These are phyloP conservation scores for Pteropus rufus DNA, from an alignment of 2,797 vertebrate species.

Conservation along the genomic window DNA sequence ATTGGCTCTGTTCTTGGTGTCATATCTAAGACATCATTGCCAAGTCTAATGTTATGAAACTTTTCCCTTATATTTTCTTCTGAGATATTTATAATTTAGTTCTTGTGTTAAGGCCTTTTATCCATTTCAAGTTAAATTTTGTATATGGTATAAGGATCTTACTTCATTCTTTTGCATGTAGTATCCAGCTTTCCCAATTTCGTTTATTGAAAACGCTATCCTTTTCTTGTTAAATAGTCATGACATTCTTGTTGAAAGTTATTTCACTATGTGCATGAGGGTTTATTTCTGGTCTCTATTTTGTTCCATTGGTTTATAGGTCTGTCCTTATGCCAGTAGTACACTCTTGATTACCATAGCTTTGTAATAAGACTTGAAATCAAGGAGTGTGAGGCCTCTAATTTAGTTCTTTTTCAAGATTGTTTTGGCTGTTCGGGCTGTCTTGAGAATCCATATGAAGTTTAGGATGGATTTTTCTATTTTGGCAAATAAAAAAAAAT, in stretches of 20 bases:
- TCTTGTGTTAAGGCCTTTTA: neutral
- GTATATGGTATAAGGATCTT: neutral
- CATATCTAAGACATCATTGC: neutral
- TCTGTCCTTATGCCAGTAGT: neutral
- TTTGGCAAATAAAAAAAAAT: neutral
- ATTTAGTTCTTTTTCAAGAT: neutral
- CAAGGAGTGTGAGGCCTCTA: neutral
- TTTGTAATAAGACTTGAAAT: neutral
- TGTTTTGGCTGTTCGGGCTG: neutral
- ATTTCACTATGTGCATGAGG: neutral
- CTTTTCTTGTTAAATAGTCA: neutral
- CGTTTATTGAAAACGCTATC: neutral
- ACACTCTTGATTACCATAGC: neutral
- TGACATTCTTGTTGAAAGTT: neutral
- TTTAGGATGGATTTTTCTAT: neutral
- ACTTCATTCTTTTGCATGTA: neutral
- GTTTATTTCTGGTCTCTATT: neutral
- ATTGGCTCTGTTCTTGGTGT: neutral
- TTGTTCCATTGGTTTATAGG: neutral
- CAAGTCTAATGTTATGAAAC: neutral
- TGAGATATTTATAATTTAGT: neutral
- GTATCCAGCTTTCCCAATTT: neutral
- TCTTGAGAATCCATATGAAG: neutral
- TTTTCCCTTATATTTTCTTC: neutral
- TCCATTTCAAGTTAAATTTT: neutral